Evolutionary conservation across 2,888 invertebrate species (phyloP).

Genomic region (Epirrita christyi): DNA sequence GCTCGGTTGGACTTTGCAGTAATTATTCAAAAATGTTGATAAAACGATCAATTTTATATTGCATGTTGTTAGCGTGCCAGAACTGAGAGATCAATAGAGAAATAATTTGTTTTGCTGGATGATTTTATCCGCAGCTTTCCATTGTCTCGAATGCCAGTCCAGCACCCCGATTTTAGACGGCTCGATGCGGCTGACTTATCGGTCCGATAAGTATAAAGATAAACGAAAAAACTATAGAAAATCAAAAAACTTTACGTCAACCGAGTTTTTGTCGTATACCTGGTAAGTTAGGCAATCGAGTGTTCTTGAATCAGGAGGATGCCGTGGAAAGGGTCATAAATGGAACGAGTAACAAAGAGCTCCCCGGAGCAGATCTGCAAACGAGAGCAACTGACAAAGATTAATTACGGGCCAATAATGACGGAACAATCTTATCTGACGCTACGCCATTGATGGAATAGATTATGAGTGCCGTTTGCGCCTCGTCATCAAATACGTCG

Average conservation of each 20-base stretch:
- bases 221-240: too few species aligned
- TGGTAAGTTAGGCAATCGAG: too few species aligned
- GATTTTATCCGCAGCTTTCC: slow-evolving; percentile 30
- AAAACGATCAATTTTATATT: neutral
- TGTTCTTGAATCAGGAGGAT: neutral
- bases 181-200: too few species aligned
- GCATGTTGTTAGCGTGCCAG: slow-evolving; percentile 12
- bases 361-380: slow-evolving; percentile 58
- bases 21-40: slow-evolving; percentile 1
- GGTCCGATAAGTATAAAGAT: too few species aligned
- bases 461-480: slow-evolving; percentile 58
- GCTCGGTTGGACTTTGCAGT: neutral
- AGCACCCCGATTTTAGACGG: too few species aligned
- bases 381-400: slow-evolving; percentile 69
- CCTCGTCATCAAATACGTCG: slow-evolving; percentile 49
- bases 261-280: too few species aligned
- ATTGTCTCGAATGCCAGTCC: slow-evolving; percentile 27
- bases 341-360: slow-evolving; percentile 47
- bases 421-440: slow-evolving; percentile 66
- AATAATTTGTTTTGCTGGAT: slow-evolving; percentile 31
- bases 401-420: slow-evolving; percentile 75
- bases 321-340: slow-evolving; percentile 42
- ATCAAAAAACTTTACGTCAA: too few species aligned
- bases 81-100: slow-evolving; percentile 29
- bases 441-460: slow-evolving; percentile 62